Evolutionary conservation across 2,888 invertebrate species (phyloP).

Genomic region (Opisthograptis luteolata): DNA sequence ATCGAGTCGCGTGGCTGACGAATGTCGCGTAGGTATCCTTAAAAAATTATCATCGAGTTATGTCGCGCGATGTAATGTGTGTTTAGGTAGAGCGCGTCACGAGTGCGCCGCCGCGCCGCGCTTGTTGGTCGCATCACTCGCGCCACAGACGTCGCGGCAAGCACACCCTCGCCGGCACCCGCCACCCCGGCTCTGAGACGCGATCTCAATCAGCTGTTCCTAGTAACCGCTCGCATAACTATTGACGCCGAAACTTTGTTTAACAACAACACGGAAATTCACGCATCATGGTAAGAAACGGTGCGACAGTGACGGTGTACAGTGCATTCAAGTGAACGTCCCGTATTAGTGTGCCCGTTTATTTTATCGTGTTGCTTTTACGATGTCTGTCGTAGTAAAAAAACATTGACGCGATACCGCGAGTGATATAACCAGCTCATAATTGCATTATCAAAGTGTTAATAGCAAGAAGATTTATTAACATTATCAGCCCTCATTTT

Average conservation of each 20-base stretch:
- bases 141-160: slow-evolving; percentile 68
- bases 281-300: slow-evolving; percentile 75
- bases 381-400: slow-evolving; percentile 27
- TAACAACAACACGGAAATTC: slow-evolving; percentile 52
- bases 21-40: slow-evolving; percentile 72
- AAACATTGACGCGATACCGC: slow-evolving; percentile 14
- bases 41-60: slow-evolving; percentile 66
- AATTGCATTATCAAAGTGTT: slow-evolving; percentile 15
- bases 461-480: neutral
- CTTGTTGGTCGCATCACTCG: slow-evolving; percentile 72
- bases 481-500: slow-evolving; percentile 14
- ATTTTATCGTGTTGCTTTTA: slow-evolving; percentile 36
- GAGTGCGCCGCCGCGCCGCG: slow-evolving; percentile 76
- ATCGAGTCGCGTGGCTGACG: slow-evolving; percentile 68
- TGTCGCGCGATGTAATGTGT: slow-evolving; percentile 63
- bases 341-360: slow-evolving; percentile 47
- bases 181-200: slow-evolving; percentile 54
- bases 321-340: slow-evolving; percentile 60
- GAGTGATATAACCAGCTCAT: slow-evolving; percentile 23
- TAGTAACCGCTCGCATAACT: slow-evolving; percentile 47
- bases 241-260: slow-evolving; percentile 50
- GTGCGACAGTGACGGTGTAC: slow-evolving; percentile 65
- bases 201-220: slow-evolving; percentile 74
- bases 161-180: slow-evolving; percentile 59
- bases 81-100: slow-evolving; percentile 69